Base-by-base conservation (phyloP, 1,140 invertebrate genomes). In the Plutomurus gul region DNA sequence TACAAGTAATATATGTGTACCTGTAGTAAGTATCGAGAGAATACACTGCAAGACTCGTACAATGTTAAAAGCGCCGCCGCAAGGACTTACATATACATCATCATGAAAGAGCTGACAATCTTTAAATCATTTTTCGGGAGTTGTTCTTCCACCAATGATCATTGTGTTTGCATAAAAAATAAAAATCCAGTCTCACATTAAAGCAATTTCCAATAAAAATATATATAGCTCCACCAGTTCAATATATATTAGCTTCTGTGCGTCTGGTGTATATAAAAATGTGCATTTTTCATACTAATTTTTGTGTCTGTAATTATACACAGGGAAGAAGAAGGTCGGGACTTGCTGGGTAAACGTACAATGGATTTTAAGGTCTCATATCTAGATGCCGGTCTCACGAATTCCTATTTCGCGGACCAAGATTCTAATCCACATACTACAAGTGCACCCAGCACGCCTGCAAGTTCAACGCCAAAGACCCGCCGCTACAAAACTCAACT, bases 301-400 rank as follows among this genome's bases (percentile, higher is more conserved):
- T 56, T 56, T 56, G 6, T 27, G 1, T 60, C 33, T 22, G n/a
- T n/a, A n/a, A n/a, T n/a, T n/a, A n/a, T n/a, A n/a, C n/a, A n/a
- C 88, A 97, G 96, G 92, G 96, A 99, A 86, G 97, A 99, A 88
- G 97, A 99, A 90, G 97, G 97, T 13, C 91, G 95, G 75, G 97
- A 99, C 88, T 87, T 99, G 37, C 90, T 98, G 8, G 95, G 96
- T 7, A 99, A 99, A 87, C 91, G 97, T 75, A 99, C 96, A 0
- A 98, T 98, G 94, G 97, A 99, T 86, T 99, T 99, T 86, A 99
- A 99, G 90, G 95, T 98, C 20, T 98, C 96, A 84, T 99, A 99
- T 86, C 33, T 83, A 27, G 96, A 97, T 85, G 95, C 95, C 0
- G 95, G 95, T 1, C 88, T 97, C 56, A 94, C 94, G 1, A 95